Base-by-base conservation (phyloP, 1,140 invertebrate genomes). In the Pectinophora gossypiella region DNA sequence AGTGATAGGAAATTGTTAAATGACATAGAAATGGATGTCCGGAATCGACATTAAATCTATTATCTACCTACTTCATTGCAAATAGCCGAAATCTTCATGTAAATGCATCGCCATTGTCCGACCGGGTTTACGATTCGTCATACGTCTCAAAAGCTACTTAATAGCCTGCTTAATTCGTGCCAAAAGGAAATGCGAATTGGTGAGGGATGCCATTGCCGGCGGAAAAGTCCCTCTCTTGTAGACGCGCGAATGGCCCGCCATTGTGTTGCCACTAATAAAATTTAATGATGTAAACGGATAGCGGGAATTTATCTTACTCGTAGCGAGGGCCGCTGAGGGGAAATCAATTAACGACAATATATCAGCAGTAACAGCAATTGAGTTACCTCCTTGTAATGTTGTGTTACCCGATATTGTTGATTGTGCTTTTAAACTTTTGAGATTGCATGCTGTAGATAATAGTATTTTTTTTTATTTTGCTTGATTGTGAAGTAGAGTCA, bases 221-320 rank as follows among this genome's bases (percentile, higher is more conserved):
- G 69, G 71, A 72, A 81, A 78, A 80, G 68, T 77, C 72, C 74
- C 76, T 80, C 71, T 64, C 66, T 51, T 40, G 55, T 64, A 54
- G 58, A 72, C 64, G 63, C 61, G 69, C 70, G 59, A 48, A 75
- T 73, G 66, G 62, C 61, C 58, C 55, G 48, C 68, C 56, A 84
- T 85, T 84, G 79, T 85, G 61, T 73, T 73, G 68, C 75, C 61
- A 71, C 76, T 84, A 85, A 85, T 87, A 87, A 85, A 87, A 85
- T 87, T 85, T 87, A 87, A 85, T 87, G 81, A 84, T 84, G 84
- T 87, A 85, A 87, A 87, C 79, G 79, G 79, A 86, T 86, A 85
- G 72, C 76, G 69, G 62, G 78, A 82, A 83, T 81, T 80, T 78
- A 83, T 82, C 72, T 77, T 72, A 79, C 59, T 81, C 63, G 47